These are phyloP conservation scores for Thaleichthys pacificus DNA, from an alignment of 2,797 vertebrate genomes.

Conservation along the genomic window DNA sequence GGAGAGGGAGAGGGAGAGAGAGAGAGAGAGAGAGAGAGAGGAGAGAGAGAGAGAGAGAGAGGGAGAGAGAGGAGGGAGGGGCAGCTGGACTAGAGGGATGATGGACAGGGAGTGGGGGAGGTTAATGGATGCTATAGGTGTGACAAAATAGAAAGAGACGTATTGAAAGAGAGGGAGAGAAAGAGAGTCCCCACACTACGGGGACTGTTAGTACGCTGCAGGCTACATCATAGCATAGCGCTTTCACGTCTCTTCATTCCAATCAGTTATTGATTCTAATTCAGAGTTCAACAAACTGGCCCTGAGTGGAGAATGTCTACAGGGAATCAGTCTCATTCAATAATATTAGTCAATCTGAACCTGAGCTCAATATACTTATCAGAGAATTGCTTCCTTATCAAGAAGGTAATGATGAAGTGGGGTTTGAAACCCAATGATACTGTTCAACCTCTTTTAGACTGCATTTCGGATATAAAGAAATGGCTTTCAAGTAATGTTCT, in stretches of 20 bases:
- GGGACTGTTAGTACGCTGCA: background rate
- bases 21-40: background rate
- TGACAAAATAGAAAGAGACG: background rate
- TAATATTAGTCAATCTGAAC: conserved; percentile 31
- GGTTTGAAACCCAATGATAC: too few relatives aligned
- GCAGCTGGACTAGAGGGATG: too few relatives aligned
- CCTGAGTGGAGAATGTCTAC: conserved; percentile 36
- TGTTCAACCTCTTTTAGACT: too few relatives aligned
- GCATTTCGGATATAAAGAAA: too few relatives aligned
- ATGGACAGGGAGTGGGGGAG: background rate
- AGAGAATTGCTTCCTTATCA: conserved; percentile 30
- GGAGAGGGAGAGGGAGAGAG: background rate
- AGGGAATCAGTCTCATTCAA: conserved; percentile 28
- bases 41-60: background rate
- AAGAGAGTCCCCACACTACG: too few relatives aligned
- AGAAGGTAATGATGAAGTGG: background rate
- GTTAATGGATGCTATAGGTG: background rate
- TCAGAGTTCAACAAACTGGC: conserved; percentile 1
- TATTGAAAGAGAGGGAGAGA: too few relatives aligned
- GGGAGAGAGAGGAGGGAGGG: background rate
- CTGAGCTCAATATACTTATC: conserved; percentile 42
- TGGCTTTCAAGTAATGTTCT: too few relatives aligned
- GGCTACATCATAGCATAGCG: background rate
- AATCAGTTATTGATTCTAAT: conserved; percentile 1
- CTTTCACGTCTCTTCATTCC: background rate